Evolutionary conservation across 2,888 invertebrate genomes (phyloP).

Genomic region (Strigamia maritima): DNA sequence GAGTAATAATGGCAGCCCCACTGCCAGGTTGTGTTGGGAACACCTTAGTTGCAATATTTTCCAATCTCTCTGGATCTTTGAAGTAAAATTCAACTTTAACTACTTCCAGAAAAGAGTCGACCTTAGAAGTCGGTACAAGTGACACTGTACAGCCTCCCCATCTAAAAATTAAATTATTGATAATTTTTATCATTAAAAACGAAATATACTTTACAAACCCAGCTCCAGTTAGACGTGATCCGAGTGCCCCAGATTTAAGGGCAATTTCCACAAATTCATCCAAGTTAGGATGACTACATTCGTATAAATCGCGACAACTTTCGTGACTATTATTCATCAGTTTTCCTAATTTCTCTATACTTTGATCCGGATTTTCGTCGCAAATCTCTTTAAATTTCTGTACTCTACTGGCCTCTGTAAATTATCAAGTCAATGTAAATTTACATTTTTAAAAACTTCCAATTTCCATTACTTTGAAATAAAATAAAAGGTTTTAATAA

Average conservation of each 20-base stretch:
- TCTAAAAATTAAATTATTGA: constrained; percentile 54
- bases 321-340: constrained; percentile 86
- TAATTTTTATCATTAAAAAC: background rate
- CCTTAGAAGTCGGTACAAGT: constrained; percentile 65
- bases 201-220: constrained; percentile 59
- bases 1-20: constrained; percentile 50
- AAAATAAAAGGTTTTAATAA: no score
- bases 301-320: constrained; percentile 79
- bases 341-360: constrained; percentile 64
- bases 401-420: constrained; percentile 80
- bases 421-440: constrained; percentile 39
- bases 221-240: constrained; percentile 92
- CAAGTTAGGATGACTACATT: constrained; percentile 86
- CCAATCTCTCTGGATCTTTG: constrained; percentile 56
- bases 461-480: no score
- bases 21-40: constrained; percentile 65
- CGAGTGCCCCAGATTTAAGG: constrained; percentile 68
- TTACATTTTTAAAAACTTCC: no score
- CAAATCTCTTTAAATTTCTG: constrained; percentile 69
- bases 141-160: constrained; percentile 98
- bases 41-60: constrained; percentile 59
- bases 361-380: constrained; percentile 46
- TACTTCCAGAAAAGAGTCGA: constrained; percentile 64
- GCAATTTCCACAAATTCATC: constrained; percentile 71
- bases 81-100: constrained; percentile 70